Conservation (phyloP, 2,797 vertebrate genomes). For the Anguilla pacifica region DNA sequence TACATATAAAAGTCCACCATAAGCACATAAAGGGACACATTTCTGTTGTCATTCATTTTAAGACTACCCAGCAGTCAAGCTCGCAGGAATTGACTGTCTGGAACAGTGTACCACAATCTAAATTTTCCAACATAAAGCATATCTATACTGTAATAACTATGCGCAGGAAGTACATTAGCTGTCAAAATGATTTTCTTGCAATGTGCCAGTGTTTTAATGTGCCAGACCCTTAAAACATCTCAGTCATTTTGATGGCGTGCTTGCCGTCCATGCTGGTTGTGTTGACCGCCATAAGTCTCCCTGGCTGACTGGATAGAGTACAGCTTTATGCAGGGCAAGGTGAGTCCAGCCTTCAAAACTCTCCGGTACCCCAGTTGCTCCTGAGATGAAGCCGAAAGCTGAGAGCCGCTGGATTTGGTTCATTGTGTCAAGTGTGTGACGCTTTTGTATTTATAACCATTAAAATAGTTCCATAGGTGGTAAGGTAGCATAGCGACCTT, state of each 20-base stretch:
- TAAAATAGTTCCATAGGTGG: slow-evolving; percentile 67
- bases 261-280: slow-evolving; percentile 49
- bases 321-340: slow-evolving; percentile 69
- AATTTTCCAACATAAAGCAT: background rate
- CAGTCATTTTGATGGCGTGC: slow-evolving; percentile 24
- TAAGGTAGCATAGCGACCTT: slow-evolving; percentile 49
- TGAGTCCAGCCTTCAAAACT: slow-evolving; percentile 73
- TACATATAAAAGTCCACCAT: background rate
- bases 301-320: slow-evolving; percentile 36
- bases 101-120: background rate
- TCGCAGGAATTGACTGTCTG: background rate
- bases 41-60: background rate
- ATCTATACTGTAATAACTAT: slow-evolving; percentile 9
- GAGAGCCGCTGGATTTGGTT: slow-evolving; percentile 68
- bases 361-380: slow-evolving; percentile 53
- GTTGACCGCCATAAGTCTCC: background rate
- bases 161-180: slow-evolving; percentile 2
- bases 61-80: background rate
- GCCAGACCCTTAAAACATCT: background rate
- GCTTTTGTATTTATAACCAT: slow-evolving; percentile 74
- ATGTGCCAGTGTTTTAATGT: background rate
- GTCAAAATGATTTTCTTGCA: slow-evolving; percentile 10
- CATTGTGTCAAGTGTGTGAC: slow-evolving; percentile 67
- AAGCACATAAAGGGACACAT: background rate
- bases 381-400: slow-evolving; percentile 59